phyloP scores from a whole-genome alignment of 1,140 invertebrate species.

The Dendroctonus ponderosae region DNA sequence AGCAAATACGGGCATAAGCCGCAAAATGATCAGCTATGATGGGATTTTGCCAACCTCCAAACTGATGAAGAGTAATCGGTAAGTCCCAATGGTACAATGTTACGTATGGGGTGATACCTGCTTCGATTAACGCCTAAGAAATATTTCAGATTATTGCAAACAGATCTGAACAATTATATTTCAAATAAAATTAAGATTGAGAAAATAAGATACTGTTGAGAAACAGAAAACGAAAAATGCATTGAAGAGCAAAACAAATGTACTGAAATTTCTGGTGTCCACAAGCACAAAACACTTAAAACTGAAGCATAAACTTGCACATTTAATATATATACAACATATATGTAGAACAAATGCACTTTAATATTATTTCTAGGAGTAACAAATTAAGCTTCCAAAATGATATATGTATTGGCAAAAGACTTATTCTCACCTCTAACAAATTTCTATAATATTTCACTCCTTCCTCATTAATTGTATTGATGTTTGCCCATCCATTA shows the following conservation, averaged over 20 bases:
- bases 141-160: not conserved
- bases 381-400: no score
- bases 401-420: no score
- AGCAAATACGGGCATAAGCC: slow-evolving; percentile 47
- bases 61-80: slow-evolving; percentile 44
- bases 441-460: slow-evolving; percentile 64
- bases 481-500: slow-evolving; percentile 37
- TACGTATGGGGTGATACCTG: slow-evolving; percentile 64
- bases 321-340: no score
- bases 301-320: no score
- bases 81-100: slow-evolving; percentile 48
- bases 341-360: no score
- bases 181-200: no score
- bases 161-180: not conserved
- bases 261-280: no score
- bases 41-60: slow-evolving; percentile 47
- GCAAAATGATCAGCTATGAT: slow-evolving; percentile 24
- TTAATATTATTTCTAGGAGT: no score
- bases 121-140: slow-evolving; percentile 54
- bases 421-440: slow-evolving; percentile 45
- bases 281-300: no score
- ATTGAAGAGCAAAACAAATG: no score
- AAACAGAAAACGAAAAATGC: no score
- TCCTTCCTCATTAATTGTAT: slow-evolving; percentile 60
- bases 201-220: no score